phyloP scores from a whole-genome alignment of 2,113 vertebrate genomes.

The Sapayoa aenigma region DNA sequence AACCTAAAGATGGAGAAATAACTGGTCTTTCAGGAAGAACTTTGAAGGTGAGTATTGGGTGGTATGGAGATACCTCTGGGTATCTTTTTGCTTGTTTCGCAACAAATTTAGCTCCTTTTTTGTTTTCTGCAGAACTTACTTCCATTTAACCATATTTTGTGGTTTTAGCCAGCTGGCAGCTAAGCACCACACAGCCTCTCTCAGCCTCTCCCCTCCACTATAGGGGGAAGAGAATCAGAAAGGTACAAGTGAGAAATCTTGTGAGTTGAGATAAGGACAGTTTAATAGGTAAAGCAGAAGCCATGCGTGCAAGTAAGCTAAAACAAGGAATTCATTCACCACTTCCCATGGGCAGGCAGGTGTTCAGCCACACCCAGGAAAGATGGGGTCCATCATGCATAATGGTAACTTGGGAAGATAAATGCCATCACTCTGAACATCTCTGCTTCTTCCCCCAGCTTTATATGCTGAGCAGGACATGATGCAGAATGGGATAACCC shows the following conservation, averaged over 20 bases:
- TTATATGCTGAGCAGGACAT: not conserved
- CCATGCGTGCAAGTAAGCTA: fast-evolving
- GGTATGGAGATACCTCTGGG: not conserved
- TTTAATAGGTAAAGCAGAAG: not conserved
- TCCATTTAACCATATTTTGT: not conserved
- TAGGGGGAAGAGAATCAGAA: not conserved
- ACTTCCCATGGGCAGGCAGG: not conserved
- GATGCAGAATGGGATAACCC: not conserved
- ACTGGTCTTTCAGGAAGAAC: conserved; percentile 87
- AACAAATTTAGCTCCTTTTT: not conserved
- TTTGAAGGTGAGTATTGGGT: conserved; percentile 79
- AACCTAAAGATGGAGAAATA: conserved; percentile 88
- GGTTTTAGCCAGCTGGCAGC: not conserved
- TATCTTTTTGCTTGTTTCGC: not conserved
- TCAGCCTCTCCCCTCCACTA: not conserved
- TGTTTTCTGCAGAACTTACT: not conserved
- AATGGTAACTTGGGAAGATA: not conserved
- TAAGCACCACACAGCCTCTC: not conserved
- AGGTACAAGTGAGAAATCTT: not conserved
- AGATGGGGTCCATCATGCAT: not conserved
- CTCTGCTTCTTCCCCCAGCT: not conserved
- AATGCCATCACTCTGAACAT: fast-evolving
- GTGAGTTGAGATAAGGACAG: not conserved
- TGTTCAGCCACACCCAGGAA: not conserved
- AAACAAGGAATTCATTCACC: not conserved